A percentile compares a stretch with the other conserved stretches of the same genome.
Conservation (phyloP, 2,113 vertebrate species). For the Oryzias woworae region DNA sequence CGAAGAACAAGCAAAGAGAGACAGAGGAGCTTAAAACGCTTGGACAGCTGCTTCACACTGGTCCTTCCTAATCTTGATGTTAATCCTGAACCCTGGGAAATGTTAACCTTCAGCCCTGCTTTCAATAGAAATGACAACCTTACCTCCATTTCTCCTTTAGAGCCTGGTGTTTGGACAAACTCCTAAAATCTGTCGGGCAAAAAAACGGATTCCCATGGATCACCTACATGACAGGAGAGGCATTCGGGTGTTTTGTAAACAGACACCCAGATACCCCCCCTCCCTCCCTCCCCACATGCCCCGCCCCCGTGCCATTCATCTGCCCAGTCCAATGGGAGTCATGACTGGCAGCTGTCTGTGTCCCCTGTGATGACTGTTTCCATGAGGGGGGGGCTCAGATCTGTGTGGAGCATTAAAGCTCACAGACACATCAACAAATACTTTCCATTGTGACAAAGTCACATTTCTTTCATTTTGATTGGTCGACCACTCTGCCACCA, state of each 20-base stretch:
- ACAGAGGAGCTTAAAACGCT: neutral
- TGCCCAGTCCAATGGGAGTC: conserved; percentile 50
- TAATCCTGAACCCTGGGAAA: no score
- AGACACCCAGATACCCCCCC: conserved; percentile 48
- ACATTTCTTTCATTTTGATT: neutral
- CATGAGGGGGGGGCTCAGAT: neutral
- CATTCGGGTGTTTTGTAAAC: conserved; percentile 68
- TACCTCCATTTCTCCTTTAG: conserved; percentile 64
- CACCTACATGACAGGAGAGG: conserved; percentile 42
- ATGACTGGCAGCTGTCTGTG: conserved; percentile 39
- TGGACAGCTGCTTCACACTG: neutral
- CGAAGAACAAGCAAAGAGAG: conserved; percentile 16
- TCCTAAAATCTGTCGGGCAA: neutral
- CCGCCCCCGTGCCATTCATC: conserved; percentile 32
- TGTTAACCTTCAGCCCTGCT: neutral
- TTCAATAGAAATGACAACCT: conserved; percentile 1
- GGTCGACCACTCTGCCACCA: conserved; percentile 1
- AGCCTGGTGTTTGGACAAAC: no score
- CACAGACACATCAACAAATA: neutral
- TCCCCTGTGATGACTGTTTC: conserved; percentile 4
- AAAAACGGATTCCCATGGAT: conserved; percentile 5
- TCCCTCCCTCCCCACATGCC: conserved; percentile 3
- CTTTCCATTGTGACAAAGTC: neutral
- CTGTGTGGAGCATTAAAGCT: neutral
- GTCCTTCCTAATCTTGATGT: neutral